Percentiles rank a stretch among this genome's conserved stretches.
Conservation (phyloP, 2,888 invertebrate genomes). For the Callimorpha dominula region DNA sequence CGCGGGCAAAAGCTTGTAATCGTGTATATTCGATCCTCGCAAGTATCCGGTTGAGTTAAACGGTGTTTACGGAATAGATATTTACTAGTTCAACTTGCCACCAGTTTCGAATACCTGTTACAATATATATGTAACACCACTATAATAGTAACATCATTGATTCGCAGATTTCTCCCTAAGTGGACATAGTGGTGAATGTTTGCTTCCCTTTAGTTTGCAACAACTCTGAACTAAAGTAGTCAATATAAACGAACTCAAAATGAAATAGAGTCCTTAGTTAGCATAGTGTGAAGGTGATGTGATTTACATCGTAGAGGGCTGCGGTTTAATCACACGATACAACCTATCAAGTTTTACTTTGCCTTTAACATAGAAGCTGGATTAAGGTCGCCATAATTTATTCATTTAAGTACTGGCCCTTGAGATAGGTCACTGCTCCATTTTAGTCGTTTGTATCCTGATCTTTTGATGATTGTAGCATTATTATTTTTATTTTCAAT, state of each 20-base stretch:
- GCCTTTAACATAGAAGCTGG: not conserved
- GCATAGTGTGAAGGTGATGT: not conserved
- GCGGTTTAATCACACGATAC: not conserved
- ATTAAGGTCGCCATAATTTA: not conserved
- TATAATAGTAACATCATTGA: too few relatives aligned
- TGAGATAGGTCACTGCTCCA: not conserved
- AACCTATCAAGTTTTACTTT: not conserved
- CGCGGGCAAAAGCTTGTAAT: too few relatives aligned
- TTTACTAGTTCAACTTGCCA: too few relatives aligned
- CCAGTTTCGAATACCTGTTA: too few relatives aligned
- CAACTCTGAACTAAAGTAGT: not conserved
- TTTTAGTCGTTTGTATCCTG: too few relatives aligned
- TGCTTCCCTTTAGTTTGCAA: not conserved
- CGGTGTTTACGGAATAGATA: too few relatives aligned
- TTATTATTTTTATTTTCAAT: too few relatives aligned
- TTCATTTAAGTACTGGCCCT: not conserved
- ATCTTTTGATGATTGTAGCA: too few relatives aligned
- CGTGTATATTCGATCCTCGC: too few relatives aligned
- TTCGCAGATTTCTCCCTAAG: too few relatives aligned
- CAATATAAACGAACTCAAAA: not conserved
- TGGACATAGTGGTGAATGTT: not conserved
- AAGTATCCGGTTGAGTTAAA: too few relatives aligned
- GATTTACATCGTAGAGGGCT: constrained; percentile 6
- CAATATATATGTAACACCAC: too few relatives aligned
- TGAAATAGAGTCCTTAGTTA: not conserved